Percentiles rank a stretch among this genome's conserved stretches.
These are phyloP conservation scores for Psilopogon haemacephalus DNA, from an alignment of 2,113 vertebrate genomes.

Conservation along the genomic window DNA sequence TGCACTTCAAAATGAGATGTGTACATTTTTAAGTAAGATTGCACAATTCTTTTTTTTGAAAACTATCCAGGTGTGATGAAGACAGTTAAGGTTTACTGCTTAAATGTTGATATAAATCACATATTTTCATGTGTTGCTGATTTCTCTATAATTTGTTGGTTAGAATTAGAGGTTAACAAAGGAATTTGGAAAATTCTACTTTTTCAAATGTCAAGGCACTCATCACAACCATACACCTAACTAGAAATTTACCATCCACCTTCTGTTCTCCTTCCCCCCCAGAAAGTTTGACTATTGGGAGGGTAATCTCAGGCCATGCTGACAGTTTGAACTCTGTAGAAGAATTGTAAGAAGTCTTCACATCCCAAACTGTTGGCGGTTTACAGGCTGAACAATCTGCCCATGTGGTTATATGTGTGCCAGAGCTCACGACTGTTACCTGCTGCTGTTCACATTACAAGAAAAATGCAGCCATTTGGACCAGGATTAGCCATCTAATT, in stretches of 20 bases:
- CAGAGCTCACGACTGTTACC: neutral
- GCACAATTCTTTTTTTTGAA: neutral
- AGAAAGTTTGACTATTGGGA: neutral
- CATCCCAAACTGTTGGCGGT: neutral
- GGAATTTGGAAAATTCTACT: neutral
- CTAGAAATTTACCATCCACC: neutral
- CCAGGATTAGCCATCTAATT: slow-evolving; percentile 11
- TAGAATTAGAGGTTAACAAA: neutral
- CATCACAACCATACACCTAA: neutral
- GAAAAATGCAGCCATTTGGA: neutral
- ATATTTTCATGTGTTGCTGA: neutral
- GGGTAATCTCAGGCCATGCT: neutral
- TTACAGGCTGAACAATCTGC: neutral
- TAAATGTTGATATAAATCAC: neutral
- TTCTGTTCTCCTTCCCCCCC: neutral
- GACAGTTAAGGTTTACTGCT: neutral
- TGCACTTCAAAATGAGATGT: neutral
- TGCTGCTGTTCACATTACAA: neutral
- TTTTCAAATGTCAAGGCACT: neutral
- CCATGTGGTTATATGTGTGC: neutral
- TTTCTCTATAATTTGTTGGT: neutral
- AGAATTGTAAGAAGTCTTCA: neutral
- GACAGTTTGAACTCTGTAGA: neutral
- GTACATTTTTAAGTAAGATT: neutral
- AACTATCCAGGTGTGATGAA: neutral